Evolutionary conservation across 2,888 invertebrate genomes (phyloP).

Genomic region (Drosophila borborema): DNA sequence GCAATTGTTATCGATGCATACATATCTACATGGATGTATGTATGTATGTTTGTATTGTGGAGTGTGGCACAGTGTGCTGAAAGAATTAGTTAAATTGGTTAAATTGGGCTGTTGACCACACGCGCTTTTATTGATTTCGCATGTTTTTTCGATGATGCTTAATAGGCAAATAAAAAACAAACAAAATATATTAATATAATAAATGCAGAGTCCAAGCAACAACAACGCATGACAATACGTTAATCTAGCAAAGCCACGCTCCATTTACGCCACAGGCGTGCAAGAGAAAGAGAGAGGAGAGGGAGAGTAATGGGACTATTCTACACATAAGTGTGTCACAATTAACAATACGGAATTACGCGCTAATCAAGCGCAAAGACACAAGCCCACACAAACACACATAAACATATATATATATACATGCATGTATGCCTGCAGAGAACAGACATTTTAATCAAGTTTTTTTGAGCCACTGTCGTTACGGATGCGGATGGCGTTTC

Average conservation of each 20-base stretch:
- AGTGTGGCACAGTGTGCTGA: conserved; percentile 32
- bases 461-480: conserved; percentile 44
- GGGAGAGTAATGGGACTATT: not conserved
- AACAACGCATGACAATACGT: conserved; percentile 47
- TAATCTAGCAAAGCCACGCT: conserved; percentile 76
- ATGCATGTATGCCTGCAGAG: conserved; percentile 1
- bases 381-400: conserved; percentile 2
- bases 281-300: not conserved
- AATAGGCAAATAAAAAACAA: conserved; percentile 1
- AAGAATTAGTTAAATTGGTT: conserved; percentile 41
- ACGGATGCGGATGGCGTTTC: conserved; percentile 52
- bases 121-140: conserved; percentile 66
- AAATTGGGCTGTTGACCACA: conserved; percentile 48
- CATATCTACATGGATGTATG: not conserved
- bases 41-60: not conserved
- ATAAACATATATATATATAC: not conserved
- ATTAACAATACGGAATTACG: conserved; percentile 73
- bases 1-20: conserved; percentile 11
- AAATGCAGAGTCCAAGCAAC: conserved; percentile 22
- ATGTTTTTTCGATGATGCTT: conserved; percentile 35
- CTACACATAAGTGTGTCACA: conserved; percentile 67
- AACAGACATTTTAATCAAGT: conserved; percentile 63
- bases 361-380: conserved; percentile 76
- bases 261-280: conserved; percentile 55
- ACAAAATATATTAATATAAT: not conserved